Base-by-base conservation (phyloP, 2,888 invertebrate species). In the Drosophila paucipuncta region DNA sequence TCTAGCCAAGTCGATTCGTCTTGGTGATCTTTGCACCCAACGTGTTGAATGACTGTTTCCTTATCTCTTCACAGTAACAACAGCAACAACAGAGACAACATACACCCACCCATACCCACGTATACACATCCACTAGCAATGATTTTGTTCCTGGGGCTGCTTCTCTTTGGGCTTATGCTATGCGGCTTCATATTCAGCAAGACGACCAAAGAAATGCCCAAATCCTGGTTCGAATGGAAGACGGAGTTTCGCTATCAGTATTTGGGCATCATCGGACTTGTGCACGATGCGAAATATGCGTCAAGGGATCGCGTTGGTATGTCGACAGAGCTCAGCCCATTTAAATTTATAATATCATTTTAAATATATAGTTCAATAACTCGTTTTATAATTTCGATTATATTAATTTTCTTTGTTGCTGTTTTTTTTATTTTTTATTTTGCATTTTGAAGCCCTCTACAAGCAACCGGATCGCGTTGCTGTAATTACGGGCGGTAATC, bases 401-500 rank as follows among this genome's bases (percentile, higher is more conserved):
- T 73, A 37, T 59, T 31, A 2, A 28, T 16, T 16, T 25, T 47
- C 22, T 9, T 47, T 25, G 25, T 25, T 47, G 25, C 11, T 33
- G 33, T 1, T 43, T 4, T 47, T 7, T 22, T 7, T 43, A 2
- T 41, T 7, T 4, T n/a, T 10, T 16, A 37, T n/a, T 5, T 47
- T 47, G 16, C 25, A 63, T 13, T 58, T 55, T 39, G 7, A 30
- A 95, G 96, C 95, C 90, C 94, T 96, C 85, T 94, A 95, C 82
- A 94, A 94, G 64, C 95, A 95, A 90, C 94, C 94, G 47, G 96
- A 95, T 63, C 95, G 95, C 94, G 94, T 97, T 67, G 97, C 97
- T 71, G 95, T 98, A 62, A 95, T 98, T 73, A 98, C 98, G 13
- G 98, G 98, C 54, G 98, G 98, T 3, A 96, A 97, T 67, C 95